These are phyloP conservation scores for Laticauda colubrina DNA, from an alignment of 2,113 vertebrate species.

Conservation along the genomic window DNA sequence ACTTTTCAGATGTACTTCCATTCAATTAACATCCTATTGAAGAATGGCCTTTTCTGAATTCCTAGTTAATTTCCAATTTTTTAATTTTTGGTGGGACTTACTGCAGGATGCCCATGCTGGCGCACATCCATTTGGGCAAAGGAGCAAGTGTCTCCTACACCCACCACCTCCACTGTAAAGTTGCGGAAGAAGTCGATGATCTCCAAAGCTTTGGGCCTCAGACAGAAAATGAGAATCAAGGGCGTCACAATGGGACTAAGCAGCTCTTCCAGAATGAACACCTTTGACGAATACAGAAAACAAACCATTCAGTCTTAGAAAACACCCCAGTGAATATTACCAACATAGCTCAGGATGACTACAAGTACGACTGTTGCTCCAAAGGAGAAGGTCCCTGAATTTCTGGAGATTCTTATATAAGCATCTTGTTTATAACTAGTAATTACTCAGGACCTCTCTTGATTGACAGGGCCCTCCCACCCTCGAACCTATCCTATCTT, in stretches of 20 bases:
- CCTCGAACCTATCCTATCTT: conserved; percentile 61
- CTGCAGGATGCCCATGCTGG: conserved; percentile 94
- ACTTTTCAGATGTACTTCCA: neutral
- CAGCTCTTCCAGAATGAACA: conserved; percentile 95
- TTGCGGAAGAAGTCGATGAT: conserved; percentile 99
- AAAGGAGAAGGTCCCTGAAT: neutral
- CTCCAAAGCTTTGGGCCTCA: conserved; percentile 94
- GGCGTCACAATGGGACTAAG: conserved; percentile 95
- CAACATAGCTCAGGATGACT: neutral
- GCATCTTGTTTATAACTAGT: neutral
- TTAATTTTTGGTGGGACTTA: conserved; percentile 57
- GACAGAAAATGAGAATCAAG: conserved; percentile 91
- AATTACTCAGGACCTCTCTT: rapidly evolving
- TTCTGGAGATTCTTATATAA: neutral
- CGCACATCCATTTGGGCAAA: conserved; percentile 99
- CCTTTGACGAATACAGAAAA: conserved; percentile 59
- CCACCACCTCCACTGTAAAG: conserved; percentile 95
- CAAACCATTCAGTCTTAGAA: neutral
- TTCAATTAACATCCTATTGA: neutral
- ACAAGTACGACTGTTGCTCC: neutral
- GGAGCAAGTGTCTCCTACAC: conserved; percentile 95
- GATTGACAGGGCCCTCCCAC: neutral
- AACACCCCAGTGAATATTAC: neutral
- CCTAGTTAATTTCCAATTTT: neutral
- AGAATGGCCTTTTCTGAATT: neutral